Percentiles rank a stretch among this genome's conserved stretches.
These are phyloP conservation scores for Lamellibrachia columna DNA, from an alignment of 2,888 invertebrate species.

Conservation along the genomic window DNA sequence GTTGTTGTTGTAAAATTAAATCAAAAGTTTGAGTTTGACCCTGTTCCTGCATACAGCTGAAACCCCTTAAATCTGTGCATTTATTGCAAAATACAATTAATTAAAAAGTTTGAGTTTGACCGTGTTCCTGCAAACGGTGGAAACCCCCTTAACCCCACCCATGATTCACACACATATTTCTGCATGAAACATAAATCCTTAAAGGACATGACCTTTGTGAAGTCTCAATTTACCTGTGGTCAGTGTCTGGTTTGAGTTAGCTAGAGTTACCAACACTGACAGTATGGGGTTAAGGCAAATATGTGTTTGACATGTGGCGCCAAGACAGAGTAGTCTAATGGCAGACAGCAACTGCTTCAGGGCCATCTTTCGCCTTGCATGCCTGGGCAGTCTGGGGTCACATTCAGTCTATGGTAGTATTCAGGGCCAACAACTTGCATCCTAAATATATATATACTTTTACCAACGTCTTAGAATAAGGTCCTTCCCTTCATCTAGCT, in stretches of 20 bases:
- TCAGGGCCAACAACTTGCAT: background rate
- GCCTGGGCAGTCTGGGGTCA: background rate
- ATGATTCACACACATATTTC: background rate
- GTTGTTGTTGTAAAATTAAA: too few relatives aligned
- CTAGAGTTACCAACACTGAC: too few relatives aligned
- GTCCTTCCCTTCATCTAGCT: background rate
- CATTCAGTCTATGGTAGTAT: background rate
- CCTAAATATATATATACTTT: background rate
- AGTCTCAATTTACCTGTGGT: background rate
- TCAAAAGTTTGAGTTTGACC: too few relatives aligned
- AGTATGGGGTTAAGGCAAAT: background rate
- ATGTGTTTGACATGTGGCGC: background rate
- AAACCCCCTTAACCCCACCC: too few relatives aligned
- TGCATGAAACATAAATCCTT: background rate
- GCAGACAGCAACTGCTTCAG: constrained; percentile 16
- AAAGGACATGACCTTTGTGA: background rate
- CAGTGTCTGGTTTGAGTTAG: background rate
- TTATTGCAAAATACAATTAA: too few relatives aligned
- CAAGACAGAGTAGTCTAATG: too few relatives aligned
- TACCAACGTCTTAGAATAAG: background rate
- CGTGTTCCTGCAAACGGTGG: too few relatives aligned
- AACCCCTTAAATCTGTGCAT: too few relatives aligned
- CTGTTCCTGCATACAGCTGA: too few relatives aligned
- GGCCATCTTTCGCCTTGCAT: background rate
- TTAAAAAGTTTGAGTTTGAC: too few relatives aligned